Base-by-base conservation (phyloP, 2,797 vertebrate genomes). In the Melanotaenia boesemani region DNA sequence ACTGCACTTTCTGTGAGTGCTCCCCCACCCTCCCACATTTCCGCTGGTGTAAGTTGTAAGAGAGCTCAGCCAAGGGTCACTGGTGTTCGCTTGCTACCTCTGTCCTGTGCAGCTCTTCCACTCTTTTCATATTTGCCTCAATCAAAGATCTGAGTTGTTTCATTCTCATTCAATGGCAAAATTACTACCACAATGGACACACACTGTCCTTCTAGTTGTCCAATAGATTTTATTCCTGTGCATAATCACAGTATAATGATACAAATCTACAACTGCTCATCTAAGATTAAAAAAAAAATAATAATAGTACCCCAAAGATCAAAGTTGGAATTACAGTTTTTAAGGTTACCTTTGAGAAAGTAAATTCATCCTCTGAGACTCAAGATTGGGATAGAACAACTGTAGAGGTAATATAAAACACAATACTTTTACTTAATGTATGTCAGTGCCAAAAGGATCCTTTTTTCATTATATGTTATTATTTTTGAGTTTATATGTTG, bases 51-150 rank as follows among this genome's bases (percentile, higher is more conserved):
- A 82, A 91, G 91, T 88, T 91, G 82, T 85, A 89, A 74, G 79
- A 81, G 81, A 93, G 93, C 94, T 95, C 94, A 95, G 94, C 92
- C 92, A 93, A 92, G 91, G 94, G 90, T 95, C 92, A 93, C 44
- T 67, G 80, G 80, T 86, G 82, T 86, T 86, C 86, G 90, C 81
- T 89, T 88, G 83, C 90, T 88, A 73, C 74, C 79, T 76, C 77
- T 26, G 37, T 87, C 80, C 80, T 59, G 36, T 74, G 79, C 79
- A 86, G 85, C 80, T 76, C 81, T 86, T 86, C 78, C 63, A 64
- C 63, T 77, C 79, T 75, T 67, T 86, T 90, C 85, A 89, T 92
- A 88, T 88, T 81, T 63, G 70, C 82, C 79, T 56, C 79, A 91
- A 90, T 91, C 86, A 86, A 86, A 87, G 87, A 91, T 91, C 91